These are phyloP conservation scores for Rallus crepitans DNA, from an alignment of 2,797 vertebrate genomes.

Conservation along the genomic window DNA sequence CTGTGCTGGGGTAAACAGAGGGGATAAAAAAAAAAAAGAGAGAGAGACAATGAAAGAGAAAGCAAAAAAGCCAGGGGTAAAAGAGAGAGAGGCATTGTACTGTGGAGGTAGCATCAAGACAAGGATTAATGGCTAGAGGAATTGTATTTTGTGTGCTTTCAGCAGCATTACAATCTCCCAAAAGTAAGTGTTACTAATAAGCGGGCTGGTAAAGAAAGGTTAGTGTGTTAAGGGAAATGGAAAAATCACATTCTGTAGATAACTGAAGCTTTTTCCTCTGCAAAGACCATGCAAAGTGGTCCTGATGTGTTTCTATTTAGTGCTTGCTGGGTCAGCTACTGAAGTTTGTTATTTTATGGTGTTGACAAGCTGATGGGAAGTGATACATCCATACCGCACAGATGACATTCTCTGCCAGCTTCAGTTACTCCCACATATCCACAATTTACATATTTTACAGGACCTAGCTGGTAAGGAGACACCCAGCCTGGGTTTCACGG, in stretches of 20 bases:
- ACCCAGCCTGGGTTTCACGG: neutral
- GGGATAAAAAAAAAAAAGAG: slow-evolving; percentile 4
- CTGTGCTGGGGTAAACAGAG: slow-evolving; percentile 42
- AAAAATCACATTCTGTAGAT: slow-evolving; percentile 25
- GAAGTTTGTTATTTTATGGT: neutral
- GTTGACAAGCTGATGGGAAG: accelerated
- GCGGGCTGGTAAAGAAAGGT: neutral
- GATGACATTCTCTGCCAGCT: neutral
- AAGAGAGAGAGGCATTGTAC: slow-evolving; percentile 72
- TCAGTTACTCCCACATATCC: neutral
- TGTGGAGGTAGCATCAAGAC: slow-evolving; percentile 67
- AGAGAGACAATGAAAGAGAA: neutral
- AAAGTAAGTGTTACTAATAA: slow-evolving; percentile 63
- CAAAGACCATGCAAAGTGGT: neutral
- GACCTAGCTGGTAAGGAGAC: neutral
- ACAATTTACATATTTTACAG: neutral
- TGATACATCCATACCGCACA: neutral
- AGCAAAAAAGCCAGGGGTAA: neutral
- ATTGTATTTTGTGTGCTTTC: slow-evolving; percentile 69
- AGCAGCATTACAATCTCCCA: slow-evolving; percentile 17
- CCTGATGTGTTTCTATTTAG: neutral
- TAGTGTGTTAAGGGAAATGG: neutral
- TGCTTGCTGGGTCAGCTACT: neutral
- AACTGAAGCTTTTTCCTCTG: neutral
- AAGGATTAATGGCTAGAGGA: slow-evolving; percentile 74